A percentile compares a stretch with the other conserved stretches of the same genome.
Evolutionary conservation across 2,888 invertebrate species (phyloP).

Genomic region (Eupithecia subumbrata): DNA sequence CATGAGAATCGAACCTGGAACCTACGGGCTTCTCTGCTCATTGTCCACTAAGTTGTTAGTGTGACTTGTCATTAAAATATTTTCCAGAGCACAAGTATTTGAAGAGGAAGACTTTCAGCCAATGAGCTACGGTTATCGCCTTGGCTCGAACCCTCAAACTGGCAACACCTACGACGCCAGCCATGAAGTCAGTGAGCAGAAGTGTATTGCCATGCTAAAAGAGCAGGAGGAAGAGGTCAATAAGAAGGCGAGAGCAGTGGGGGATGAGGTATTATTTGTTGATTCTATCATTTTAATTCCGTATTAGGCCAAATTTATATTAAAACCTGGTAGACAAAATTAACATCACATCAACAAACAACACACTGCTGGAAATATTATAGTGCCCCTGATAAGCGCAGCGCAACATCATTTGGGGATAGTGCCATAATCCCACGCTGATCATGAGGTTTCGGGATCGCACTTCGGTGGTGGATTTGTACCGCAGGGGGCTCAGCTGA

Average conservation of each 20-base stretch:
- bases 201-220: slow-evolving; percentile 91
- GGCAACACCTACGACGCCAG: slow-evolving; percentile 76
- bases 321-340: no score
- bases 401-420: no score
- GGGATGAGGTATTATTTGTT: slow-evolving; percentile 1
- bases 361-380: no score
- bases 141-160: slow-evolving; percentile 83
- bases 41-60: neutral
- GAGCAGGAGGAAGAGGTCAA: slow-evolving; percentile 96
- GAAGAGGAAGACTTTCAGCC: slow-evolving; percentile 99
- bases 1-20: neutral
- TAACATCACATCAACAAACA: no score
- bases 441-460: no score
- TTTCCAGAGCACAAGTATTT: slow-evolving; percentile 90
- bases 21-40: neutral
- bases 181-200: slow-evolving; percentile 91
- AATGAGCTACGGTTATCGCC: slow-evolving; percentile 94
- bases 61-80: neutral
- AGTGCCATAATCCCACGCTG: no score
- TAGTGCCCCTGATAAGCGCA: no score
- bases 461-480: no score
- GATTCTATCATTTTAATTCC: neutral
- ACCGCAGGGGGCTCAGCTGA: no score
- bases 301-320: no score
- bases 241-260: slow-evolving; percentile 86